Conservation (phyloP, 2,797 vertebrate genomes). For the Margarornis squamiger region DNA sequence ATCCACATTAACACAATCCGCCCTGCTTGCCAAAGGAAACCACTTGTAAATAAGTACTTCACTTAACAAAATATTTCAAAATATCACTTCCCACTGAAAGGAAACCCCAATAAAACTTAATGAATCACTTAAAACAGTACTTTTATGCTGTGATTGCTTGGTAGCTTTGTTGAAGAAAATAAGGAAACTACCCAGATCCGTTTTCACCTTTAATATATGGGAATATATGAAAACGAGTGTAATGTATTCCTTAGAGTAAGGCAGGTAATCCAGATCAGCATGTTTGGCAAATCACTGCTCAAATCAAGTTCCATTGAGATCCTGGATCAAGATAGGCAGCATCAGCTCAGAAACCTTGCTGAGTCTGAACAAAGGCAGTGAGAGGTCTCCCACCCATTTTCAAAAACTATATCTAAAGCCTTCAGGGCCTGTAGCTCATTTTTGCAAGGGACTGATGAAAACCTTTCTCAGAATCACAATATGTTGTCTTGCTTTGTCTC, state of each 20-base stretch:
- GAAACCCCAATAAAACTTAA: background rate
- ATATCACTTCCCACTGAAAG: background rate
- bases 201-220: background rate
- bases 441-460: background rate
- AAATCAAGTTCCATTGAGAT: background rate
- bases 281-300: background rate
- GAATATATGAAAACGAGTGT: background rate
- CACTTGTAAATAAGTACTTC: background rate
- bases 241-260: background rate
- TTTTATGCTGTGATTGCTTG: background rate
- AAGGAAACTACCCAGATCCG: background rate
- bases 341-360: background rate
- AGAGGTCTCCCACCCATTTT: background rate
- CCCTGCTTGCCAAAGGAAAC: background rate
- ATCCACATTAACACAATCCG: background rate
- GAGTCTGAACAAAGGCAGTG: background rate
- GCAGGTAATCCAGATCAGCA: background rate
- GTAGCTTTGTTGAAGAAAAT: background rate
- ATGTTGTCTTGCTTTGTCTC: background rate
- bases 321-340: background rate
- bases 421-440: background rate
- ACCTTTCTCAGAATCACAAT: background rate
- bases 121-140: background rate
- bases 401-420: background rate
- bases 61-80: background rate